These are phyloP conservation scores for Eueremaeus valkanovi DNA, from an alignment of 2,888 invertebrate genomes.

Conservation along the genomic window DNA sequence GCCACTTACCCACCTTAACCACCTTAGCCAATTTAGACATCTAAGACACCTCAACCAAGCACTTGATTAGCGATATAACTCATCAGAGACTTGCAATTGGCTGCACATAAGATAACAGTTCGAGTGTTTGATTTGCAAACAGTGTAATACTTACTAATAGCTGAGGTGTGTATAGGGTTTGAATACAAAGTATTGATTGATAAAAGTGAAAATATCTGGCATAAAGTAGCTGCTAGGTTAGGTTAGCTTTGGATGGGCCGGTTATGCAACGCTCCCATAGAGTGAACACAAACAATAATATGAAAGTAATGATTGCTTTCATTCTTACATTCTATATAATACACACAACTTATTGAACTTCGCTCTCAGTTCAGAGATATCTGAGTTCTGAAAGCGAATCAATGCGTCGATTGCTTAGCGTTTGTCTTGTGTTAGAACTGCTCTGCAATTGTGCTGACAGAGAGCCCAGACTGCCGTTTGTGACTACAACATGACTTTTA, in stretches of 20 bases:
- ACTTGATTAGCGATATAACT: not conserved
- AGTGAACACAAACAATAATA: not conserved
- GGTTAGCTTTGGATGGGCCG: not conserved
- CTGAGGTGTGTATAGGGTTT: not conserved
- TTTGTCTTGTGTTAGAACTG: not conserved
- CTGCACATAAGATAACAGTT: not conserved
- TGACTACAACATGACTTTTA: slow-evolving; percentile 26
- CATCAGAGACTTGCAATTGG: not conserved
- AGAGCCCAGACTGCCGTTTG: not conserved
- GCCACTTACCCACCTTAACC: no score
- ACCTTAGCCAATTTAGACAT: no score
- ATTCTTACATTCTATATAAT: not conserved
- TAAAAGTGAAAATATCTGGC: not conserved
- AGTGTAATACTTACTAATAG: not conserved
- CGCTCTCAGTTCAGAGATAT: not conserved
- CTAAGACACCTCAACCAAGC: not conserved
- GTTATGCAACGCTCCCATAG: not conserved
- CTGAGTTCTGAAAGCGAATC: not conserved
- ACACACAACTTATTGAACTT: not conserved
- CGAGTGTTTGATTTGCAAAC: not conserved
- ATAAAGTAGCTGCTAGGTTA: slow-evolving; percentile 4
- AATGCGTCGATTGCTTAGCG: not conserved
- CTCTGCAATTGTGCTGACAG: not conserved
- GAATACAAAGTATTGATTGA: not conserved
- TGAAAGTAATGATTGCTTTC: not conserved